These are phyloP conservation scores for Nowickia ferox DNA, from an alignment of 2,888 invertebrate genomes.

Conservation along the genomic window DNA sequence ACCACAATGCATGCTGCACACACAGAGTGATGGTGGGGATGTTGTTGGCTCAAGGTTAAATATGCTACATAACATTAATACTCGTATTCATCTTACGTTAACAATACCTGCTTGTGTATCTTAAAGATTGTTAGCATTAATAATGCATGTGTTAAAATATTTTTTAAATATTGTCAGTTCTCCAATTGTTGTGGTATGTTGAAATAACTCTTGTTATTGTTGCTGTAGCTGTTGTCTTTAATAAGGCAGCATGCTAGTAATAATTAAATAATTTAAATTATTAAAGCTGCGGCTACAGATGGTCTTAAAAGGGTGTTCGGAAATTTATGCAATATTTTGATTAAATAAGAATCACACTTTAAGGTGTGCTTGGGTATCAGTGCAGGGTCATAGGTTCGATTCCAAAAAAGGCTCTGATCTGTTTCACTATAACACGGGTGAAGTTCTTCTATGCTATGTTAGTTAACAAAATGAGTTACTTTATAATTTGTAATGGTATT, in stretches of 20 bases:
- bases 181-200: slow-evolving; percentile 24
- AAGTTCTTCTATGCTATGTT: no score
- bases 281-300: slow-evolving; percentile 13
- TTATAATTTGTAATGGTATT: no score
- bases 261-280: slow-evolving; percentile 17
- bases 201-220: slow-evolving; percentile 11
- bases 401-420: no score
- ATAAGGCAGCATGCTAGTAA: slow-evolving; percentile 2
- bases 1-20: slow-evolving; percentile 26
- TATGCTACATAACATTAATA: slow-evolving; percentile 9
- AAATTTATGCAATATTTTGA: no score
- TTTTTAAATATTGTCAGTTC: slow-evolving; percentile 29
- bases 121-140: slow-evolving; percentile 12
- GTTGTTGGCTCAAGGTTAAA: slow-evolving; percentile 46
- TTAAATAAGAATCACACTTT: no score
- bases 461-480: no score
- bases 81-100: slow-evolving; percentile 14
- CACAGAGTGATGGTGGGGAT: neutral
- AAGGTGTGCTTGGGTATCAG: no score
- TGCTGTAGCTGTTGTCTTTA: neutral
- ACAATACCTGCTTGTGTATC: slow-evolving; percentile 11
- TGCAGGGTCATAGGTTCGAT: no score
- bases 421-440: no score
- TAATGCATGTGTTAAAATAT: slow-evolving; percentile 27
- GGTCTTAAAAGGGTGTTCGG: neutral